Evolutionary conservation across 2,113 vertebrate genomes (phyloP).

Genomic region (Oryctolagus cuniculus): mOryCun1.1 NC_091443.1:97225001-97225500

Average conservation of each 20-base stretch:
- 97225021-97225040: too few species aligned
- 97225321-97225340: slow-evolving; percentile 18
- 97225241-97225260: slow-evolving; percentile 64
- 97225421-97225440: slow-evolving; percentile 44
- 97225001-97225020: too few species aligned
- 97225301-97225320: slow-evolving; percentile 66
- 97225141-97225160: slow-evolving; percentile 84
- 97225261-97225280: slow-evolving; percentile 43
- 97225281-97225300: slow-evolving; percentile 49
- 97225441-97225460: background rate
- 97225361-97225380: background rate
- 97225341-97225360: slow-evolving; percentile 58
- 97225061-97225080: too few species aligned
- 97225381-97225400: slow-evolving; percentile 7
- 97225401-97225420: slow-evolving; percentile 44
- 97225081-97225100: too few species aligned
- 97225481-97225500: background rate
- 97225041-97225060: too few species aligned
- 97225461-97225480: background rate
- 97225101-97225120: slow-evolving; percentile 33
- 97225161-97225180: slow-evolving; percentile 80
- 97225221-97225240: slow-evolving; percentile 69
- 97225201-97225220: slow-evolving; percentile 76
- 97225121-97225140: slow-evolving; percentile 62
- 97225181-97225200: slow-evolving; percentile 74